These are phyloP conservation scores for Acanthosepion lycidas DNA, from an alignment of 2,888 invertebrate genomes.

Conservation along the genomic window DNA sequence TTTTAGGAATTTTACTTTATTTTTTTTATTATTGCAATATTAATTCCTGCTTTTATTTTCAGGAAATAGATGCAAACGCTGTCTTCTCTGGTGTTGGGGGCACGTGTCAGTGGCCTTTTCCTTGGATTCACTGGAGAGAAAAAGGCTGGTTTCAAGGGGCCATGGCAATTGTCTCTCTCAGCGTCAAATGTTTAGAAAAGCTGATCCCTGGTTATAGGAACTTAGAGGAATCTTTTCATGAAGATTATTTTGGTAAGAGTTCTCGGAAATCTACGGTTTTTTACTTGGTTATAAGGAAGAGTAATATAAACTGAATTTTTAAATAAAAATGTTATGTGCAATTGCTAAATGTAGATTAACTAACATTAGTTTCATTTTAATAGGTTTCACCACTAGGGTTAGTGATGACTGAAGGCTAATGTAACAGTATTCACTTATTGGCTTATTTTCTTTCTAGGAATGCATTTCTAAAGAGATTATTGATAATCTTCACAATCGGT, in stretches of 20 bases:
- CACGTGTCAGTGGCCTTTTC: conserved; percentile 64
- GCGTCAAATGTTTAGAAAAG: conserved; percentile 64
- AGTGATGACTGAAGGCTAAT: no score
- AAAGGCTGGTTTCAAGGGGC: conserved; percentile 69
- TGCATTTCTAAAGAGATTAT: no score
- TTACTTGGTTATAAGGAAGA: background rate
- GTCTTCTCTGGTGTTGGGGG: conserved; percentile 68
- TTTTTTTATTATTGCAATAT: no score
- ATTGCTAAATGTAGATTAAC: no score
- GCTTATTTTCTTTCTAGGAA: no score
- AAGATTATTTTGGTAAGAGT: conserved; percentile 88
- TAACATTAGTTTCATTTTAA: no score
- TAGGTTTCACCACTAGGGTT: no score
- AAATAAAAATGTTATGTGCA: no score
- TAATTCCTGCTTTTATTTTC: background rate
- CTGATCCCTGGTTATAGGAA: conserved; percentile 67
- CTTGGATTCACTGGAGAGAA: conserved; percentile 66
- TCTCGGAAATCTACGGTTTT: background rate
- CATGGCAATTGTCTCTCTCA: conserved; percentile 64
- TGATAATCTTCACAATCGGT: no score
- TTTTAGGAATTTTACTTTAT: no score
- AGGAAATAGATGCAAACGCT: conserved; percentile 49
- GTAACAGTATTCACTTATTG: no score
- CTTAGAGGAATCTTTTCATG: conserved; percentile 87
- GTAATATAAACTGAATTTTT: no score